Evolutionary conservation across 2,797 vertebrate genomes (phyloP).

Genomic region (Mus spretus): DNA sequence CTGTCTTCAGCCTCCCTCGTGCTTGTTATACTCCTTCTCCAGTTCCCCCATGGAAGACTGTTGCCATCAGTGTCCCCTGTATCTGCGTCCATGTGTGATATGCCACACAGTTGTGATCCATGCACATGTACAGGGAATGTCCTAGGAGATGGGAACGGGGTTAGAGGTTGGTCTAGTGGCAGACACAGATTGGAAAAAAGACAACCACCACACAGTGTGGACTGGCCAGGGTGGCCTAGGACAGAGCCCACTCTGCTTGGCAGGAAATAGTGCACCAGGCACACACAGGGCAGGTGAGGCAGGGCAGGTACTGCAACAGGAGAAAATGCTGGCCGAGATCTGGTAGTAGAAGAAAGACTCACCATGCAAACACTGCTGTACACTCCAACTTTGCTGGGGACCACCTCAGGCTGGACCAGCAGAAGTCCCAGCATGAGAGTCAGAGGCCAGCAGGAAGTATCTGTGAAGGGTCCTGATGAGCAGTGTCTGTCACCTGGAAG

Average conservation of each 20-base stretch:
- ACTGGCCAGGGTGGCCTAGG: background rate
- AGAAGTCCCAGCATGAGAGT: background rate
- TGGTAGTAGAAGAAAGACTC: rapidly evolving
- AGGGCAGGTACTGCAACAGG: background rate
- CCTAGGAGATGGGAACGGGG: background rate
- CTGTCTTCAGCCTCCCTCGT: background rate
- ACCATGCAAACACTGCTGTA: background rate
- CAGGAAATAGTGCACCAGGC: background rate
- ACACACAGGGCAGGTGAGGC: too few species aligned
- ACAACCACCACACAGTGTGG: too few species aligned
- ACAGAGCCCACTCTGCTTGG: background rate
- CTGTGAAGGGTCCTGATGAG: too few species aligned
- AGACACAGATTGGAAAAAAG: background rate
- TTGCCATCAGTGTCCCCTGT: background rate
- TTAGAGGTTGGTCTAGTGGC: background rate
- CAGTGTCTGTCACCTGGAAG: background rate
- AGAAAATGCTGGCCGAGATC: too few species aligned
- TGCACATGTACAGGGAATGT: background rate
- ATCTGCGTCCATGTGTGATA: background rate
- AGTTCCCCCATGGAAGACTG: too few species aligned
- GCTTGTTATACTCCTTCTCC: background rate
- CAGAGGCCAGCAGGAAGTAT: background rate
- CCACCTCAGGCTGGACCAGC: background rate
- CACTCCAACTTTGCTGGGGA: background rate
- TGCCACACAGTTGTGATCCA: too few species aligned